These are phyloP conservation scores for Vireo griseus DNA, from an alignment of 2,797 vertebrate genomes.

Conservation along the genomic window DNA sequence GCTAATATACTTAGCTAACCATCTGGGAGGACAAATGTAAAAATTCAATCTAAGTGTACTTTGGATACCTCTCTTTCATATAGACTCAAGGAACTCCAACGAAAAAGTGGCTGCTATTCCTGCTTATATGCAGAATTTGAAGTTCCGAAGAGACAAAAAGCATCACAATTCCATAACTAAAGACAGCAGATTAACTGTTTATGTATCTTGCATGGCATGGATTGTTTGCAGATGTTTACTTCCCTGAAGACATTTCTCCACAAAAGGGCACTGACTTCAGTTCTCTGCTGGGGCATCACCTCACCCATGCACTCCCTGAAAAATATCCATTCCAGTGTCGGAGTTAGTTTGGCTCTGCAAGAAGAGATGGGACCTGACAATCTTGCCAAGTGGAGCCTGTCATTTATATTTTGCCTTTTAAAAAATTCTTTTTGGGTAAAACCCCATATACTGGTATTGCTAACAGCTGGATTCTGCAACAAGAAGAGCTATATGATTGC, in stretches of 20 bases:
- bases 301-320: background rate
- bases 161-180: slow-evolving; percentile 1
- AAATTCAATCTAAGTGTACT: background rate
- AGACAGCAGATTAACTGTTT: background rate
- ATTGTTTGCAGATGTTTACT: background rate
- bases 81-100: background rate
- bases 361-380: background rate
- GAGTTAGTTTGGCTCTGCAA: background rate
- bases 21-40: background rate
- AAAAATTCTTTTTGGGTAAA: background rate
- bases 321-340: background rate
- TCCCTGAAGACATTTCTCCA: background rate
- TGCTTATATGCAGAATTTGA: background rate
- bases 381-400: background rate
- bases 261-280: background rate
- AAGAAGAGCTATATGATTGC: slow-evolving; percentile 20
- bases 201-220: background rate
- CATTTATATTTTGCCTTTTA: background rate
- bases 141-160: slow-evolving; percentile 1
- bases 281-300: background rate
- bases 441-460: background rate
- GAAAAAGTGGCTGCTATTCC: background rate
- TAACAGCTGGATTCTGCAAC: background rate
- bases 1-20: background rate
- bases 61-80: background rate